A percentile compares a stretch with the other conserved stretches of the same genome.
Conservation (phyloP, 2,888 invertebrate genomes). For the Amiota minor region DNA sequence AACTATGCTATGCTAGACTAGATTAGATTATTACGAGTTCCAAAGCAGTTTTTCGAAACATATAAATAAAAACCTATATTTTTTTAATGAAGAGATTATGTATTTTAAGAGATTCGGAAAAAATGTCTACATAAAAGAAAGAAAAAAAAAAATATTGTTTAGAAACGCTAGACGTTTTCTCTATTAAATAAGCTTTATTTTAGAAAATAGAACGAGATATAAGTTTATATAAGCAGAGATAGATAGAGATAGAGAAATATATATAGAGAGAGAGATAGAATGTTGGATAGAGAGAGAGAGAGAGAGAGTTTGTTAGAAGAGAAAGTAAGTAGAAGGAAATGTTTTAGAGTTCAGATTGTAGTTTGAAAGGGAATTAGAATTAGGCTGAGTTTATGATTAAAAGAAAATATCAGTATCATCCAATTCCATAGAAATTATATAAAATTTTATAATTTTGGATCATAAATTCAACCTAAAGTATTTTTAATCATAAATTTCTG, state of each 20-base stretch:
- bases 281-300: conserved; percentile 26
- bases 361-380: too few species aligned
- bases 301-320: conserved; percentile 37
- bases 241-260: conserved; percentile 36
- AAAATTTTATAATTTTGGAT: too few species aligned
- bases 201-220: conserved; percentile 20
- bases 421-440: too few species aligned
- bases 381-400: too few species aligned
- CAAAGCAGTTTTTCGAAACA: conserved; percentile 1
- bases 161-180: conserved; percentile 9
- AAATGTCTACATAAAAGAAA: conserved; percentile 1
- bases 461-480: too few species aligned
- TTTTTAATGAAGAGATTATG: neutral
- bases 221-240: conserved; percentile 28
- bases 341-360: too few species aligned
- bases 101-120: too few species aligned
- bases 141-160: neutral
- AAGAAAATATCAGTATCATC: too few species aligned
- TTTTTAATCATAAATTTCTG: too few species aligned
- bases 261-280: conserved; percentile 29
- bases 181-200: neutral
- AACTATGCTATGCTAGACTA: too few species aligned
- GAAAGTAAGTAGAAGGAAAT: conserved; percentile 15
- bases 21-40: neutral
- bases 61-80: conserved; percentile 11